phyloP scores from a whole-genome alignment of 1,140 invertebrate genomes.

The Papilio aristodemus region DNA sequence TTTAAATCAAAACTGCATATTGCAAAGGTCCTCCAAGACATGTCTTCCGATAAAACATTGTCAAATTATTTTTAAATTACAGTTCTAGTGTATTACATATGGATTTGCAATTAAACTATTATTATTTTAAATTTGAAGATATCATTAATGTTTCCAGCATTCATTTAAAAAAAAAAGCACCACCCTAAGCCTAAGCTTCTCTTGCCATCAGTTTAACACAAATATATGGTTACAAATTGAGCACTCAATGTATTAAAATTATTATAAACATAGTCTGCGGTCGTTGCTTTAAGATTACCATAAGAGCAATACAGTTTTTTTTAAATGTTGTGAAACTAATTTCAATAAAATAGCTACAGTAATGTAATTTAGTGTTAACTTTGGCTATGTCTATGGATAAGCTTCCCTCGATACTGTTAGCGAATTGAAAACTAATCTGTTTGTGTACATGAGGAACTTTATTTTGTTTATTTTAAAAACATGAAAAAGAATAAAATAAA shows the following conservation, averaged over 20 bases:
- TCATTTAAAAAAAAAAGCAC: not conserved
- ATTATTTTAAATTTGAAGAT: no score
- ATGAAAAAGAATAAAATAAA: conserved; percentile 26
- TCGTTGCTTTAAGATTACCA: not conserved
- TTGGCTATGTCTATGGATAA: conserved; percentile 14
- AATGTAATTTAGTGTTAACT: conserved; percentile 22
- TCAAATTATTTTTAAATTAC: not conserved
- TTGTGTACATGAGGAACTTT: conserved; percentile 30
- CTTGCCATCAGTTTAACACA: conserved; percentile 11
- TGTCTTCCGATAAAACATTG: not conserved
- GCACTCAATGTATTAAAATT: conserved; percentile 27
- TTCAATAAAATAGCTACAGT: not conserved
- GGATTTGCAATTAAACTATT: no score
- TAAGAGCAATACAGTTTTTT: not conserved
- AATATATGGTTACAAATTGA: conserved; percentile 30
- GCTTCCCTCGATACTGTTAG: conserved; percentile 7
- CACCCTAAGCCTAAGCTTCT: conserved; percentile 27
- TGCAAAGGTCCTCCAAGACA: no score
- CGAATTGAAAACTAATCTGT: conserved; percentile 23
- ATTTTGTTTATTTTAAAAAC: conserved; percentile 23
- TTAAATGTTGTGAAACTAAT: conserved; percentile 9
- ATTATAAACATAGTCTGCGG: conserved; percentile 22
- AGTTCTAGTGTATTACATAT: not conserved
- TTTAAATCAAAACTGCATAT: no score
- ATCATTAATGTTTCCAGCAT: no score